A percentile compares a stretch with the other conserved stretches of the same genome.
Evolutionary conservation across 2,797 vertebrate species (phyloP).

Genomic region (Acanthurus tractus): DNA sequence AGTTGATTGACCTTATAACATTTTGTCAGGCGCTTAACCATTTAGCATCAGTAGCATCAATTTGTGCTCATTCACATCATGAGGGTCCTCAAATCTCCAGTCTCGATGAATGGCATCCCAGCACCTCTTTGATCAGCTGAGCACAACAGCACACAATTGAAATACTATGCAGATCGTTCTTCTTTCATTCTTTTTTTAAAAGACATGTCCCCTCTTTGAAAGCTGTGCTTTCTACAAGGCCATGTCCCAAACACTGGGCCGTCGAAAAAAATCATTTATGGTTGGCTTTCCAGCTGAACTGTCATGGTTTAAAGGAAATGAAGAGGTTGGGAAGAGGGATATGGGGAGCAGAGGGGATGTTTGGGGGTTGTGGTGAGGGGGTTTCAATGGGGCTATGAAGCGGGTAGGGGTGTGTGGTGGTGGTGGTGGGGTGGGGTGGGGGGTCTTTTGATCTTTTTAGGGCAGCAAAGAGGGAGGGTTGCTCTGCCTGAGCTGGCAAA

Average conservation of each 20-base stretch:
- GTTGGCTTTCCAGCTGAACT: conserved; percentile 87
- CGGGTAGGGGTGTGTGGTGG: conserved; percentile 34
- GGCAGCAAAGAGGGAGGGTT: conserved; percentile 69
- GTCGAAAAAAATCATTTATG: conserved; percentile 83
- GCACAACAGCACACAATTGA: conserved; percentile 73
- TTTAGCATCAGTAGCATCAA: conserved; percentile 79
- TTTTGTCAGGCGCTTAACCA: conserved; percentile 69
- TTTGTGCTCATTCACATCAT: conserved; percentile 75
- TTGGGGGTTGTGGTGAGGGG: conserved; percentile 50
- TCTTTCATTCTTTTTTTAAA: conserved; percentile 48
- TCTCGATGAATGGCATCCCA: conserved; percentile 75
- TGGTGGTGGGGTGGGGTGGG: no score
- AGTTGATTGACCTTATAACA: conserved; percentile 81
- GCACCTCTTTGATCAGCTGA: conserved; percentile 81
- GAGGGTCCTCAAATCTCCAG: conserved; percentile 66
- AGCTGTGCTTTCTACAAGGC: conserved; percentile 65
- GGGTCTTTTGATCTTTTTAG: conserved; percentile 88
- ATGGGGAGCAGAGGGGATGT: conserved; percentile 39
- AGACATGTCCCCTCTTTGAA: conserved; percentile 64
- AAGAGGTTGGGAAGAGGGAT: conserved; percentile 77
- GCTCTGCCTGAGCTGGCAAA: conserved; percentile 84
- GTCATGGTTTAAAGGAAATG: conserved; percentile 84
- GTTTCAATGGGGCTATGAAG: conserved; percentile 36
- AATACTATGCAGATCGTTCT: conserved; percentile 77
- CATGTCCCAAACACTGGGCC: conserved; percentile 74